A percentile compares a stretch with the other conserved stretches of the same genome.
Evolutionary conservation across 2,797 vertebrate genomes (phyloP).

Genomic region (Pteronotus mesoamericanus): DNA sequence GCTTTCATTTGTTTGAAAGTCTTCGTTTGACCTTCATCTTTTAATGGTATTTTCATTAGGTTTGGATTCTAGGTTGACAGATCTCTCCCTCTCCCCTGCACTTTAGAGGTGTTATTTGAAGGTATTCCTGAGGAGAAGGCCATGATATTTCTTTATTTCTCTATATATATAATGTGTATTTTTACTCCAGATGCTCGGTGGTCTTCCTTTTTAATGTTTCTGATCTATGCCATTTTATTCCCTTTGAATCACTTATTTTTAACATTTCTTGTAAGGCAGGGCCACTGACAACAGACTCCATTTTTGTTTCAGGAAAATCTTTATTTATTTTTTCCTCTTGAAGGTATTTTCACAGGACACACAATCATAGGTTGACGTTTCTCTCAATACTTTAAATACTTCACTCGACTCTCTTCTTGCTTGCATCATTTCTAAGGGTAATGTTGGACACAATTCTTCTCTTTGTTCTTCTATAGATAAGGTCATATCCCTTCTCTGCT

Average conservation of each 20-base stretch:
- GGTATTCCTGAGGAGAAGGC: not conserved
- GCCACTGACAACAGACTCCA: not conserved
- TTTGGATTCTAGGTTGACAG: not conserved
- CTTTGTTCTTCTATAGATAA: not conserved
- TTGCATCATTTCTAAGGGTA: not conserved
- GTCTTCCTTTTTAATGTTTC: not conserved
- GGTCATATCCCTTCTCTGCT: not conserved
- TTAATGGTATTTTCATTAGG: not conserved
- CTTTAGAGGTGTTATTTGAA: not conserved
- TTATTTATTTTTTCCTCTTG: not conserved
- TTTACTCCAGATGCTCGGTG: not conserved
- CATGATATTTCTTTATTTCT: not conserved
- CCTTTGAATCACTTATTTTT: not conserved
- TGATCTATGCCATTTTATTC: not conserved
- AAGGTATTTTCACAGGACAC: not conserved
- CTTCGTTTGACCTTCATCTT: not conserved
- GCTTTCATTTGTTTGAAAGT: not conserved
- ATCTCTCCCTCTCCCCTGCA: not conserved
- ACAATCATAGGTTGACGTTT: not conserved
- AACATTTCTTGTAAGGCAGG: not conserved
- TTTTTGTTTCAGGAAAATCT: slow-evolving; percentile 6
- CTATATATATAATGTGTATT: not conserved
- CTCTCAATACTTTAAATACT: not conserved
- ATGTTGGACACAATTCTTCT: not conserved
- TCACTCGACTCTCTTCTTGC: not conserved